Evolutionary conservation across 2,113 vertebrate species (phyloP).

Genomic region (Charina bottae): DNA sequence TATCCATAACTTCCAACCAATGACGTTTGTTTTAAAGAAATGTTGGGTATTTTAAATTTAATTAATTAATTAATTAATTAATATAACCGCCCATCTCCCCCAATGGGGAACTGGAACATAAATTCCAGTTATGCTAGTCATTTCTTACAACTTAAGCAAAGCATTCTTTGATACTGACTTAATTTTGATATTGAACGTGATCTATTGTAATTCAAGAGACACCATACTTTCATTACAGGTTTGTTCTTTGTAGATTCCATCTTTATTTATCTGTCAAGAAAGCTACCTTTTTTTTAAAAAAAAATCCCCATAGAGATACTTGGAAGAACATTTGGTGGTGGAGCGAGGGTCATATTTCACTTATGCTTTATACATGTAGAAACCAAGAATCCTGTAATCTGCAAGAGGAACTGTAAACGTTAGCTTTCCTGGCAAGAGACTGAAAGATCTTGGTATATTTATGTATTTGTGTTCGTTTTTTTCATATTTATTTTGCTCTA

Average conservation of each 20-base stretch:
- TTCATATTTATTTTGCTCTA: neutral
- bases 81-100: too few species aligned
- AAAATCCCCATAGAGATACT: conserved; percentile 40
- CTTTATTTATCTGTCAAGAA: conserved; percentile 64
- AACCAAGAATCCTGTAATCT: conserved; percentile 28
- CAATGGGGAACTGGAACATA: too few species aligned
- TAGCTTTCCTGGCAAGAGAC: neutral
- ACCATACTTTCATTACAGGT: conserved; percentile 66
- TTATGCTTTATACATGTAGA: conserved; percentile 58
- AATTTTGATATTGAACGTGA: too few species aligned
- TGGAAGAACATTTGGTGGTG: conserved; percentile 38
- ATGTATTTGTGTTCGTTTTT: neutral
- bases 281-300: neutral
- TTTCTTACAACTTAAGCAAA: conserved; percentile 35
- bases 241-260: conserved; percentile 62
- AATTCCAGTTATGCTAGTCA: conserved; percentile 4
- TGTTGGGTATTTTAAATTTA: conserved; percentile 31
- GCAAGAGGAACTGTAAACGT: neutral
- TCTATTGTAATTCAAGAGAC: conserved; percentile 33
- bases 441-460: neutral
- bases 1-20: neutral
- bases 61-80: too few species aligned
- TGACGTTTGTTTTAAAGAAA: neutral
- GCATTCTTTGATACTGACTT: conserved; percentile 56
- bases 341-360: conserved; percentile 25